Evolutionary conservation across 2,888 invertebrate species (phyloP).

Genomic region (Thumatha senex): DNA sequence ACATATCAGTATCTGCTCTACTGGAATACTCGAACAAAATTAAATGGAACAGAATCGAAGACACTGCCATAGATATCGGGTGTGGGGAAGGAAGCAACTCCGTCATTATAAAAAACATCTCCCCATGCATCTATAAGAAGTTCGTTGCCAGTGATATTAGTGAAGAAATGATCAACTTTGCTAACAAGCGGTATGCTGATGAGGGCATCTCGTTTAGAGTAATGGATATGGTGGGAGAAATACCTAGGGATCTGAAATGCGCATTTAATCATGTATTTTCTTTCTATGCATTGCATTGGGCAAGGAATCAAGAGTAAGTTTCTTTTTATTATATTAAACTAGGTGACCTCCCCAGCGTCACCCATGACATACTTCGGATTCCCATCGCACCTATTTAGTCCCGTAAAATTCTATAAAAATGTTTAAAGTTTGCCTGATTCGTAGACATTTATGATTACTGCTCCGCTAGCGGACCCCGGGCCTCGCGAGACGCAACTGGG

Average conservation of each 20-base stretch:
- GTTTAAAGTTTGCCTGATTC: too few relatives aligned
- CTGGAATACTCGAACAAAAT: conserved; percentile 84
- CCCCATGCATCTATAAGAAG: conserved; percentile 77
- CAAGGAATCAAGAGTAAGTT: conserved; percentile 33
- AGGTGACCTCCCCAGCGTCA: too few relatives aligned
- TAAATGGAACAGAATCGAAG: conserved; percentile 74
- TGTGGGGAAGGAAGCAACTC: conserved; percentile 88
- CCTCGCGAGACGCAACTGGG: too few relatives aligned
- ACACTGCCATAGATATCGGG: conserved; percentile 83
- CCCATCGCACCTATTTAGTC: too few relatives aligned
- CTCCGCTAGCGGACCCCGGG: too few relatives aligned
- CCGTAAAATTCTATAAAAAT: too few relatives aligned
- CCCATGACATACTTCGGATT: too few relatives aligned
- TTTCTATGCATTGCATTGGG: conserved; percentile 35
- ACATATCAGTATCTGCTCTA: conserved; percentile 62
- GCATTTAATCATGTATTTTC: conserved; percentile 34
- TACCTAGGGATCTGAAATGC: conserved; percentile 27
- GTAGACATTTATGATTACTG: too few relatives aligned
- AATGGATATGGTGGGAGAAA: conserved; percentile 27
- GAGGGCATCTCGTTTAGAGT: conserved; percentile 43
- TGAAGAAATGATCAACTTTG: conserved; percentile 86
- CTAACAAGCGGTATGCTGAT: conserved; percentile 74
- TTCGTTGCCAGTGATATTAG: conserved; percentile 87
- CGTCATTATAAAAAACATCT: conserved; percentile 80
- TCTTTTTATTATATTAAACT: background rate